Percentiles rank a stretch among this genome's conserved stretches.
phyloP scores from a whole-genome alignment of 2,113 vertebrate species.

The Antennarius striatus region DNA sequence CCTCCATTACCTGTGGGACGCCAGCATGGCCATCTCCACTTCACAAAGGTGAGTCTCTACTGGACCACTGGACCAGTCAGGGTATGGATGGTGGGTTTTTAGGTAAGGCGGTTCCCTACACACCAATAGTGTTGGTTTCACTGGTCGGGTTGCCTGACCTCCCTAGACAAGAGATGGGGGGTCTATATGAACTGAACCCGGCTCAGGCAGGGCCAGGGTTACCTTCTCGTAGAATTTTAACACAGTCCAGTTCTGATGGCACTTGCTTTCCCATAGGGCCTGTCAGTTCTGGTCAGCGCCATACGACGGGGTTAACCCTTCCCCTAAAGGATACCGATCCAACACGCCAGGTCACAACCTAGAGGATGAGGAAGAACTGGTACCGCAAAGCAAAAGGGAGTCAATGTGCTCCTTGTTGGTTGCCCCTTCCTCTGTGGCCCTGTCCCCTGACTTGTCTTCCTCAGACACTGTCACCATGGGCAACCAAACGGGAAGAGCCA shows the following conservation, averaged over 20 bases:
- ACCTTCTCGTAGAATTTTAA: not conserved
- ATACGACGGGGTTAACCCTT: conserved; percentile 88
- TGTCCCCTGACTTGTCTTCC: conserved; percentile 42
- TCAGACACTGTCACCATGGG: conserved; percentile 45
- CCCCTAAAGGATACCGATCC: conserved; percentile 75
- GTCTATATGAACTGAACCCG: too few species aligned
- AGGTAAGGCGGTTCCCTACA: too few species aligned
- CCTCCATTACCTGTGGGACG: conserved; percentile 92
- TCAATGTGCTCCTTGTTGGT: conserved; percentile 30
- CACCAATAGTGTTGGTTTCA: too few species aligned
- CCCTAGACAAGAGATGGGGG: too few species aligned
- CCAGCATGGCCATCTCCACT: conserved; percentile 79
- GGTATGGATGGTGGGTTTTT: too few species aligned
- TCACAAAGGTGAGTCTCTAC: conserved; percentile 46
- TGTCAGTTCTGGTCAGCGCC: conserved; percentile 90
- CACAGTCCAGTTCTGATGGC: not conserved
- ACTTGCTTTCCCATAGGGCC: conserved; percentile 74
- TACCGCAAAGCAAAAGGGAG: conserved; percentile 28
- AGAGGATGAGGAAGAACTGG: conserved; percentile 69
- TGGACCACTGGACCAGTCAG: too few species aligned
- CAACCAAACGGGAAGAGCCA: conserved; percentile 76
- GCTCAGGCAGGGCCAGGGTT: too few species aligned
- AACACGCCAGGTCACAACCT: conserved; percentile 30
- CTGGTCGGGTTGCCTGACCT: too few species aligned
- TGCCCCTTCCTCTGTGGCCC: conserved; percentile 8